Evolutionary conservation across 2,888 invertebrate species (phyloP), one percentile per base, ranked within the genome.

Genomic region (Lithophane semibrunnea): DNA sequence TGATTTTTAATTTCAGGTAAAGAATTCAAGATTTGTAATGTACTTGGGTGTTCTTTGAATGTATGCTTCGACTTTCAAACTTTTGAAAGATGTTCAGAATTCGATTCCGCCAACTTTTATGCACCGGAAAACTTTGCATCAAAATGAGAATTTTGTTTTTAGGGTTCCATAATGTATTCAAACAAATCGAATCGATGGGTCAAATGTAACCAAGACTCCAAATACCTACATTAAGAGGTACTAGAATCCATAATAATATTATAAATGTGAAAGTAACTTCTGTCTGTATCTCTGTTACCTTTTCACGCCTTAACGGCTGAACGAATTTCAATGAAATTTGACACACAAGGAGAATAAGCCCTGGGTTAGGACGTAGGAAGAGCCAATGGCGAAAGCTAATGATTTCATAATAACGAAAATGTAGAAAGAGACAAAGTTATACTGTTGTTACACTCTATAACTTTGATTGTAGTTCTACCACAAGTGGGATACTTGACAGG

Each of bases 81-180:
- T 78, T 44, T 24, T n/a, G 47, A 54, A 64, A 37, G 9, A 16
- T 52, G 7, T 77, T 72, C 21, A 16, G 58, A 73, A 78, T 65
- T 65, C 24, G 52, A 73, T 78, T 78, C 24, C n/a, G 24, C 9
- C 13, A 66, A 78, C 44, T 60, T 78, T 44, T 18, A 21, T 72
- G 24, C 44, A 44, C 18, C 44, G 37, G 29, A 54, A 65, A 72
- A 65, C 18, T 69, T 58, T 37, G 4, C 58, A 16, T 24, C 13
- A 3, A 67, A 60, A 73, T 37, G 16, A 64, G 29, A 72, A 58
- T 52, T 29, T 49, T 5, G 42, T 58, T 64, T n/a, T 7, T 1
- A 24, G 13, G 18, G 10, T 52, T 65, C 58, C 21, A 9, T 71
- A 9, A 37, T 54, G 12, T 52, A 73, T 9, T 9, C 8, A 44